Evolutionary conservation across 1,140 invertebrate species (phyloP).

Genomic region (Halotydeus destructor): DNA sequence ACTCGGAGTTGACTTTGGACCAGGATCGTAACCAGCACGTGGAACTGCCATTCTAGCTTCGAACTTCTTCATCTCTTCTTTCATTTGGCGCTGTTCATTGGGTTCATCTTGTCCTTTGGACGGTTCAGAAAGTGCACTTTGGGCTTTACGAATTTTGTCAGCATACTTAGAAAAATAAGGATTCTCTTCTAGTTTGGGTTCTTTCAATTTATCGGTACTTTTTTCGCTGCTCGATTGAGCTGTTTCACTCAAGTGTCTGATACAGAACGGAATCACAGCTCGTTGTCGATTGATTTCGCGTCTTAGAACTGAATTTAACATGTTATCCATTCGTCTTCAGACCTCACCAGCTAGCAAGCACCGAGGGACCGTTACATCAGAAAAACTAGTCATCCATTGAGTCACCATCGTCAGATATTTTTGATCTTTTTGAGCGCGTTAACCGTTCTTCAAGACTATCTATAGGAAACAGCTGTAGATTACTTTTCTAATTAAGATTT

Average conservation of each 20-base stretch:
- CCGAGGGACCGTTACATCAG: background rate
- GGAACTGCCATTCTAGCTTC: background rate
- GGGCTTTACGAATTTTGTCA: slow-evolving; percentile 12
- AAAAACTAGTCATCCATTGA: background rate
- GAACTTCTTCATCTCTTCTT: background rate
- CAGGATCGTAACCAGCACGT: background rate
- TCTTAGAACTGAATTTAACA: background rate
- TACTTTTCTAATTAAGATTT: background rate
- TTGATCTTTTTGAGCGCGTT: slow-evolving; percentile 1
- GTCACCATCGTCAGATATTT: background rate
- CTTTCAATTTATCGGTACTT: too few species aligned
- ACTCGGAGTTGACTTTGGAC: background rate
- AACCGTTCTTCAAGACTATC: too few species aligned
- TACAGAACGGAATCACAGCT: too few species aligned
- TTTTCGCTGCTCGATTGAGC: too few species aligned
- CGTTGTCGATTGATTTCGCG: too few species aligned
- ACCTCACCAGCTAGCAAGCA: background rate
- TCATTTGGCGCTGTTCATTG: background rate
- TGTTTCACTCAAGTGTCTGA: too few species aligned
- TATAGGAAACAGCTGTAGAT: too few species aligned
- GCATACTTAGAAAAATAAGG: slow-evolving; percentile 14
- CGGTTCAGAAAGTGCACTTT: too few species aligned
- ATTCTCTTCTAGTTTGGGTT: too few species aligned
- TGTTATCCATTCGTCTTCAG: background rate
- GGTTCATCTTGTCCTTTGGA: too few species aligned